Base-by-base conservation (phyloP, 2,113 vertebrate species). In the Platichthys stellatus region DNA sequence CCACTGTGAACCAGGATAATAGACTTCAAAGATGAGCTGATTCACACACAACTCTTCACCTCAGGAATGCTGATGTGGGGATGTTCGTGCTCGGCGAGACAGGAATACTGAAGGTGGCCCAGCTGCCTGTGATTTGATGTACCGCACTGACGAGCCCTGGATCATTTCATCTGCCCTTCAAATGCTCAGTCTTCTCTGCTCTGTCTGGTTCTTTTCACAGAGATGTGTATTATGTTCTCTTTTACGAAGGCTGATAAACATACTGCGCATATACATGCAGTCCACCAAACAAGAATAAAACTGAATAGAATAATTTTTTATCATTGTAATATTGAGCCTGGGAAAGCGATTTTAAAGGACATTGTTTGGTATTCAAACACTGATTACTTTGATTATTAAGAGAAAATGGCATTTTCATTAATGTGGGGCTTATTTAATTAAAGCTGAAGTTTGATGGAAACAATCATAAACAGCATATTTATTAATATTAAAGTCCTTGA, bases 1-100 rank as follows among this genome's bases (percentile, higher is more conserved):
- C 24, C 21, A 18, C 51, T 15, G 68, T 65, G 77, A 84, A 87
- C 70, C 79, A 67, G 70, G 57, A 81, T 76, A 78, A 82, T 49
- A 81, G 60, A 66, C 88, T 86, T 92, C 83, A 89, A 88, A 91
- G 81, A 86, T 80, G 20, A 88, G 74, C 70, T 81, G 70, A 89
- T 86, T 85, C 82, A 86, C 69, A 82, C 71, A 76, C 61, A 87
- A 49, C 81, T 62, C 78, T 82, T 75, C 67, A 78, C 78, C 85
- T 69, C 57, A 60, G 49, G 60, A 88, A 75, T 85, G 74, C 80
- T 88, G 73, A 89, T 54, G 18, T 20, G 66, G 57, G 74, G 68
- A 83, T 82, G 87, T 81, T 74, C 65, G 69, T 26, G 47, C 68
- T 77, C 57, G 49, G 51, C 67, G 69, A 85, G 80, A 78, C 71